Evolutionary conservation across 1,140 invertebrate species (phyloP), one percentile per base, ranked within the genome.

Genomic region (Drosophila punjabiensis): DNA sequence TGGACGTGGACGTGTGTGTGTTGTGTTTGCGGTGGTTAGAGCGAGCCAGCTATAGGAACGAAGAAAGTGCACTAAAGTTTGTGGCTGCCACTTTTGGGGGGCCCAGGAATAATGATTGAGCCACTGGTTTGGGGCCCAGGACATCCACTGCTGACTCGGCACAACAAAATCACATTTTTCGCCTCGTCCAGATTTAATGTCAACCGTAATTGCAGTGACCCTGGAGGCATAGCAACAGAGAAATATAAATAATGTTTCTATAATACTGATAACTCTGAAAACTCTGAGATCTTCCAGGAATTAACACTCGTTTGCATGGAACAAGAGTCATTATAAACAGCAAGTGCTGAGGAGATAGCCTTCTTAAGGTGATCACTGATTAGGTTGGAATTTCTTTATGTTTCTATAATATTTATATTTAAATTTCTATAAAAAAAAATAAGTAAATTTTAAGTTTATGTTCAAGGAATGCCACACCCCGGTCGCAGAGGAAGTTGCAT

Each of bases 11-110:
- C 45, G 58, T 63, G 43, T 48, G 81, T 61, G 81, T 61, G 53
- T 39, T 14, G 35, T 11, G 55, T 9, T 39, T n/a, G 55, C 53
- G 14, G 24, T 8, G 47, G 70, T 7, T 11, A 52, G 35, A 87
- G 81, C 62, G 78, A 89, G 85, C 60, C 61, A 63, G 84, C 55
- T 39, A 81, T 84, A 75, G 70, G 66, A 78, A 71, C 85, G 77
- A 88, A 88, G 84, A 88, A 87, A 88, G 65, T 88, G 85, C 84
- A 89, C 52, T 78, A 84, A 77, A 73, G 71, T 69, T 74, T 69
- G 39, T 73, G 68, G 60, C 74, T 76, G 70, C 76, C 50, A 66
- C 59, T 66, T 20, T 47, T 20, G 47, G 33, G 30, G 70, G 65
- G 39, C 41, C 47, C 59, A 55, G 55, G 63, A 64, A 47, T 63